Evolutionary conservation across 2,797 vertebrate species (phyloP).

Genomic region (Perodicticus potto): DNA sequence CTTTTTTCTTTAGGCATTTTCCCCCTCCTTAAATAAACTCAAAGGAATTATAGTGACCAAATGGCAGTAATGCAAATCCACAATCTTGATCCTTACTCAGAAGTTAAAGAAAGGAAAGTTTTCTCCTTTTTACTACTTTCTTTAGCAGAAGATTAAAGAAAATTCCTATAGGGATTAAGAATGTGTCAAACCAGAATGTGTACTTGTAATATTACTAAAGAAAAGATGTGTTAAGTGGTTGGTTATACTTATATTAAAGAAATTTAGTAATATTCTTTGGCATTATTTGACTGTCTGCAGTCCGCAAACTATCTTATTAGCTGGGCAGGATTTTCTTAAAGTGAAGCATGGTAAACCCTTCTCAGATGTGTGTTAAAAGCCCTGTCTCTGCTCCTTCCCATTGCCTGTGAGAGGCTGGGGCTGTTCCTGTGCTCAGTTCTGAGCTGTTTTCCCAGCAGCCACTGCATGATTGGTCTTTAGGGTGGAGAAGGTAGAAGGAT

Average conservation of each 20-base stretch:
- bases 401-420: neutral
- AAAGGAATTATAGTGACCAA: neutral
- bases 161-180: neutral
- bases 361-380: neutral
- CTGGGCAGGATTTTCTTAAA: neutral
- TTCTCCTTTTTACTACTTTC: neutral
- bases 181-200: neutral
- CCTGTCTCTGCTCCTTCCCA: neutral
- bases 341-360: neutral
- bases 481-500: constrained; percentile 74
- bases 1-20: neutral
- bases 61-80: neutral
- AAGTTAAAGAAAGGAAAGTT: constrained; percentile 16
- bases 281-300: neutral
- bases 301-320: neutral
- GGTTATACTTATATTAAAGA: neutral
- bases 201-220: neutral
- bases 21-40: neutral
- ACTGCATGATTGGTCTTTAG: constrained; percentile 69
- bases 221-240: neutral
- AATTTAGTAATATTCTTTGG: neutral
- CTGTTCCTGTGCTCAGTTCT: constrained; percentile 42
- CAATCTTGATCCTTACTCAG: constrained; percentile 43
- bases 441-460: constrained; percentile 80
- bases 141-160: constrained; percentile 36